phyloP scores from a whole-genome alignment of 2,113 vertebrate species.

The Bambusicola thoracicus region DNA sequence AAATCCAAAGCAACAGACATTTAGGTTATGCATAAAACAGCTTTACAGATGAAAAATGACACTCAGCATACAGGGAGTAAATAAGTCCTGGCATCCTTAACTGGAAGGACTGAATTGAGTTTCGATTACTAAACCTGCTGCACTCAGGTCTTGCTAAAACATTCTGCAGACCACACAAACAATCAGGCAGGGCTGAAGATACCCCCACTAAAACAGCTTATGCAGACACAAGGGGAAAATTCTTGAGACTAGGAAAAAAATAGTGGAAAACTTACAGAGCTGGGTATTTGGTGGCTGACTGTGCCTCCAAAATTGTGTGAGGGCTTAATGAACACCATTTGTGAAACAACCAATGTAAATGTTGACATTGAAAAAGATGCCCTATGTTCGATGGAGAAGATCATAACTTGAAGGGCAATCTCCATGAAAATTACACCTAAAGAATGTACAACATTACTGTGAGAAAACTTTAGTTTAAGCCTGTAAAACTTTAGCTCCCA shows the following conservation, averaged over 20 bases:
- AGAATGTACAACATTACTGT: background rate
- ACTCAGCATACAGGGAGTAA: background rate
- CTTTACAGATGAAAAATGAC: constrained; percentile 26
- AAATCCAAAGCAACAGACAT: background rate
- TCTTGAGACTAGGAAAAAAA: background rate
- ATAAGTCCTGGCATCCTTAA: background rate
- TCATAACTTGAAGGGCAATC: background rate
- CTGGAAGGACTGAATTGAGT: background rate
- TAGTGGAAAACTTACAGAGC: background rate
- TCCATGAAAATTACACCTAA: background rate
- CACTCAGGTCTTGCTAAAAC: background rate
- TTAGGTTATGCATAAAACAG: background rate
- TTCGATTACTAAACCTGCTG: background rate
- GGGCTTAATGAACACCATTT: background rate
- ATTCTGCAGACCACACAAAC: constrained; percentile 1
- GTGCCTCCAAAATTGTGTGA: background rate
- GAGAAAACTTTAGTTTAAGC: background rate
- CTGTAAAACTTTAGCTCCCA: background rate
- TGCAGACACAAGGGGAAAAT: background rate
- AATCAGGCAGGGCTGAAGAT: background rate
- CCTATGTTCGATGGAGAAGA: background rate
- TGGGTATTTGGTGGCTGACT: background rate
- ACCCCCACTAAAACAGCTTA: background rate
- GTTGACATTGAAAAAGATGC: background rate
- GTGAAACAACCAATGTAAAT: background rate